Evolutionary conservation across 2,888 invertebrate genomes (phyloP), one percentile per base, ranked within the genome.

Genomic region (Drosophila peninsularis): DNA sequence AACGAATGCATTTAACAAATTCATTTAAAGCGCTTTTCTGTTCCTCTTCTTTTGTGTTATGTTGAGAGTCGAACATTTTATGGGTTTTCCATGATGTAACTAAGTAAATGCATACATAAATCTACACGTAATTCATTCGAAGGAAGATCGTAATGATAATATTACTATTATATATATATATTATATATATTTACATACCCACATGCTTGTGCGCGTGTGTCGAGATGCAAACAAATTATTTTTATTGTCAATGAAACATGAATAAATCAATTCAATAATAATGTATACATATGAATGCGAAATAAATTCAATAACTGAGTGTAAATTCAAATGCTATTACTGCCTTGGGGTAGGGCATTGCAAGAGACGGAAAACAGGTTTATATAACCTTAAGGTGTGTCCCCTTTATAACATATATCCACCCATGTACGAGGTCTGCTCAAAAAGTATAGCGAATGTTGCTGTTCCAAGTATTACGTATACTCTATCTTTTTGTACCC

Each of bases 301-400:
- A 82, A 80, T 83, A 86, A 80, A 86, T 80, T 71, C 63, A 68
- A 86, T 86, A 81, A 70, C 70, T 81, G 70, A 79, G 73, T 73
- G 80, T 74, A 56, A 19, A 21, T 41, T 30, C 30, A 30, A 21
- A 24, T n/a, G 27, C 5, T 45, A 11, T 45, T 45, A n/a, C n/a
- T 45, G 27, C 9, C 44, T 6, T 27, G 5, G 27, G 27, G 5
- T 27, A 3, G 1, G n/a, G n/a, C n/a, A n/a, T n/a, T n/a, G n/a
- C n/a, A n/a, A n/a, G 5, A 27, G 27, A 27, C 27, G 5, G 27
- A 27, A 27, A 24, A 27, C 5, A 27, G 5, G 6, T 27, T 27
- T 6, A 6, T 27, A 27, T 27, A 27, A 27, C 27, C 24, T 24
- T 24, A 5, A 27, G 1, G 27, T 27, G 5, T 27, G 27, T 6